Evolutionary conservation across 2,797 vertebrate species (phyloP).

Genomic region (Pseudomugil gertrudae): DNA sequence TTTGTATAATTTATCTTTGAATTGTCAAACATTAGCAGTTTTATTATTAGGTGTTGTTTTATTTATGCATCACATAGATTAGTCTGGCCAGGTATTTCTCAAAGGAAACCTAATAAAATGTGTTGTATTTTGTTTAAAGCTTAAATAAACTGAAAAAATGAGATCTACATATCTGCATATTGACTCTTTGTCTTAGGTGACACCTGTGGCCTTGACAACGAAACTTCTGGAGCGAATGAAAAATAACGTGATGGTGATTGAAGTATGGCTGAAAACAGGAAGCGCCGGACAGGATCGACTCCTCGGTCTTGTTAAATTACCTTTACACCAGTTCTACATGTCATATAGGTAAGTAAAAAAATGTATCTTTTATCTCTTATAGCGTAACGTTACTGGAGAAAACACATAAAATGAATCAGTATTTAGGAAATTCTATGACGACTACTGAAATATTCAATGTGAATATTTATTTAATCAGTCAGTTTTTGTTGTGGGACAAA

Average conservation of each 20-base stretch:
- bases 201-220: conserved; percentile 87
- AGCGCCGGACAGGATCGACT: conserved; percentile 84
- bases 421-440: not conserved
- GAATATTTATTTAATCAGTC: not conserved
- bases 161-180: no score
- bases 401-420: not conserved
- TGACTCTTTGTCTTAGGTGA: conserved; percentile 79
- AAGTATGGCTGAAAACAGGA: conserved; percentile 90
- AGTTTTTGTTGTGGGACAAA: not conserved
- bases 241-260: conserved; percentile 94
- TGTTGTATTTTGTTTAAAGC: not conserved
- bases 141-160: not conserved
- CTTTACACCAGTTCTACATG: conserved; percentile 96
- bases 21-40: not conserved
- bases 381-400: not conserved
- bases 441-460: not conserved
- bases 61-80: no score
- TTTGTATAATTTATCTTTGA: not conserved
- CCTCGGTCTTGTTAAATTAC: conserved; percentile 92
- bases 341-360: conserved; percentile 88
- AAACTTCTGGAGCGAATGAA: conserved; percentile 90
- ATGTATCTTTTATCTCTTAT: not conserved
- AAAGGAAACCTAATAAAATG: not conserved
- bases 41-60: not conserved
- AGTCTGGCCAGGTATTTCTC: no score